phyloP scores from a whole-genome alignment of 2,113 vertebrate genomes.

The Heloderma charlesbogerti region DNA sequence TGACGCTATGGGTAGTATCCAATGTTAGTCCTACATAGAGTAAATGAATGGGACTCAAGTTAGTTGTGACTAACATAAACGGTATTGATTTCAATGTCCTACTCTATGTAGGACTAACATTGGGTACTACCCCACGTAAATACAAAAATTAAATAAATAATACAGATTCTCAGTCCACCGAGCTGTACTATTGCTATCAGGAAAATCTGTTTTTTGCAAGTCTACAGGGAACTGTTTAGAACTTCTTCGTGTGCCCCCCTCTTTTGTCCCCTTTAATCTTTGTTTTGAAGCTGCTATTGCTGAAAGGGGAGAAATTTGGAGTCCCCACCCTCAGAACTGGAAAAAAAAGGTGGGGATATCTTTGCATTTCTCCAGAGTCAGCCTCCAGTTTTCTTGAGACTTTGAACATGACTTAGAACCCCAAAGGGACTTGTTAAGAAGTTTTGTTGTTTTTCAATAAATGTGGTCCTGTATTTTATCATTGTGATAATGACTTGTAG shows the following conservation, averaged over 20 bases:
- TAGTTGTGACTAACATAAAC: too few species aligned
- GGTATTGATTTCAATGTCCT: too few species aligned
- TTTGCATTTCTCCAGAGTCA: slow-evolving; percentile 5
- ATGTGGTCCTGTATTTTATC: neutral
- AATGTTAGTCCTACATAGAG: too few species aligned
- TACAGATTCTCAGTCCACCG: neutral
- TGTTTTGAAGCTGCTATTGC: neutral
- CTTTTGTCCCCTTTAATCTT: neutral
- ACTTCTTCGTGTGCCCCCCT: neutral
- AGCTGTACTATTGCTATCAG: neutral
- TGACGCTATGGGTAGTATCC: too few species aligned
- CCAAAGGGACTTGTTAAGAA: neutral
- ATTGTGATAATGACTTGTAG: neutral
- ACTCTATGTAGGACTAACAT: too few species aligned
- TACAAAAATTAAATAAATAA: neutral
- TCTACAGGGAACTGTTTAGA: neutral
- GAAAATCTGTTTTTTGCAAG: neutral
- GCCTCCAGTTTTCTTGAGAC: neutral
- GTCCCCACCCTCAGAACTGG: neutral
- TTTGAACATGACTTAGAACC: neutral
- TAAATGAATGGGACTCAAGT: too few species aligned
- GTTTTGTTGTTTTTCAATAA: neutral
- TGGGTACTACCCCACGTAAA: too few species aligned
- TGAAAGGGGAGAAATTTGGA: neutral
- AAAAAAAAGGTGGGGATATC: neutral